Percentiles rank a stretch among this genome's conserved stretches.
Evolutionary conservation across 2,797 vertebrate species (phyloP).

Genomic region (Gymnodraco acuticeps): DNA sequence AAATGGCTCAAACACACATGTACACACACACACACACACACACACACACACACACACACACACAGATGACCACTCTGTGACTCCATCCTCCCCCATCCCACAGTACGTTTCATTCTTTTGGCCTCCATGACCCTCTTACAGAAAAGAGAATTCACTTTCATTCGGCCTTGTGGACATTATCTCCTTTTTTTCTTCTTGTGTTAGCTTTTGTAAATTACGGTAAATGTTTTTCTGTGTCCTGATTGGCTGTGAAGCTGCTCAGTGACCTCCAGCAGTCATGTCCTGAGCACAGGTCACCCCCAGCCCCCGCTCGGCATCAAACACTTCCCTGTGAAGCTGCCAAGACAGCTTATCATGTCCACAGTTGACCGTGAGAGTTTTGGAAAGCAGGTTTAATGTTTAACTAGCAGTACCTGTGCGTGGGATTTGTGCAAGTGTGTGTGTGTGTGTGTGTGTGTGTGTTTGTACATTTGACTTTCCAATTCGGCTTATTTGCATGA

Average conservation of each 20-base stretch:
- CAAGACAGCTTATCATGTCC: constrained; percentile 65
- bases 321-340: constrained; percentile 63
- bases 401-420: constrained; percentile 46
- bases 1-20: constrained; percentile 32
- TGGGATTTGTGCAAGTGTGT: constrained; percentile 7
- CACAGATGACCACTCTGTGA: constrained; percentile 23
- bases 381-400: constrained; percentile 71
- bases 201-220: constrained; percentile 45
- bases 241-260: constrained; percentile 50
- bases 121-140: constrained; percentile 5
- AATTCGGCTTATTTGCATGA: constrained; percentile 17
- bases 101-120: constrained; percentile 8
- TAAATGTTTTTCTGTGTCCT: constrained; percentile 24
- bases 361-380: constrained; percentile 69
- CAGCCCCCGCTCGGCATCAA: constrained; percentile 28
- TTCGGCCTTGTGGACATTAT: constrained; percentile 38
- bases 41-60: constrained; percentile 19
- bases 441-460: neutral
- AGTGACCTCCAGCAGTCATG: constrained; percentile 50
- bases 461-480: constrained; percentile 9
- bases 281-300: constrained; percentile 42
- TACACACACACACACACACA: neutral
- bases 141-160: constrained; percentile 46
- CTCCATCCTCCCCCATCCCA: constrained; percentile 3
- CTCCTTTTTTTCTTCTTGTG: constrained; percentile 28